Conservation (phyloP, 2,888 invertebrate genomes). For the Acleris sparsana region DNA sequence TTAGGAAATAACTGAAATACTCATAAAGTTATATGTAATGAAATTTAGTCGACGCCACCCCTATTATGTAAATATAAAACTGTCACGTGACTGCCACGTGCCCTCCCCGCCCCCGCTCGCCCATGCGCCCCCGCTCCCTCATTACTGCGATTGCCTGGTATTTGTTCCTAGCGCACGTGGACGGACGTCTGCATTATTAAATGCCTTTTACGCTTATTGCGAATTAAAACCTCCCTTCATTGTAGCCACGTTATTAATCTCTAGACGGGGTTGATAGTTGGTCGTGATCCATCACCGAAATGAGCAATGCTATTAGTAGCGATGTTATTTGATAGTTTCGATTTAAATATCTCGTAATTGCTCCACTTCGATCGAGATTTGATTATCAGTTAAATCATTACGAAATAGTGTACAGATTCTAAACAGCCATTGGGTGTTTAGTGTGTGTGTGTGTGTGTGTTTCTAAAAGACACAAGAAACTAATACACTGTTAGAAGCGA, state of each 20-base stretch:
- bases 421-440: too few species aligned
- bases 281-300: slow-evolving; percentile 48
- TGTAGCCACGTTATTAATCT: slow-evolving; percentile 69
- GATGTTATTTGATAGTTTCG: slow-evolving; percentile 14
- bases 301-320: slow-evolving; percentile 49
- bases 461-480: too few species aligned
- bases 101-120: slow-evolving; percentile 41
- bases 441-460: too few species aligned
- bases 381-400: background rate
- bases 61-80: slow-evolving; percentile 65
- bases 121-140: slow-evolving; percentile 61
- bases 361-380: background rate
- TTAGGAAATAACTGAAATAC: too few species aligned
- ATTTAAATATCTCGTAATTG: slow-evolving; percentile 13
- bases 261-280: slow-evolving; percentile 46
- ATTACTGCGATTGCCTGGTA: slow-evolving; percentile 77
- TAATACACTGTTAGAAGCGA: too few species aligned
- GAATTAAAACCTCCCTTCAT: slow-evolving; percentile 65
- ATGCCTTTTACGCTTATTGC: slow-evolving; percentile 83
- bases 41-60: slow-evolving; percentile 39
- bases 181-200: slow-evolving; percentile 82
- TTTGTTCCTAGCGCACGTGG: slow-evolving; percentile 77
- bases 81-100: slow-evolving; percentile 79
- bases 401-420: background rate
- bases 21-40: slow-evolving; percentile 57